Percentiles rank a stretch among this genome's conserved stretches.
Conservation (phyloP, 2,113 vertebrate genomes). For the Tragelaphus scriptus region DNA sequence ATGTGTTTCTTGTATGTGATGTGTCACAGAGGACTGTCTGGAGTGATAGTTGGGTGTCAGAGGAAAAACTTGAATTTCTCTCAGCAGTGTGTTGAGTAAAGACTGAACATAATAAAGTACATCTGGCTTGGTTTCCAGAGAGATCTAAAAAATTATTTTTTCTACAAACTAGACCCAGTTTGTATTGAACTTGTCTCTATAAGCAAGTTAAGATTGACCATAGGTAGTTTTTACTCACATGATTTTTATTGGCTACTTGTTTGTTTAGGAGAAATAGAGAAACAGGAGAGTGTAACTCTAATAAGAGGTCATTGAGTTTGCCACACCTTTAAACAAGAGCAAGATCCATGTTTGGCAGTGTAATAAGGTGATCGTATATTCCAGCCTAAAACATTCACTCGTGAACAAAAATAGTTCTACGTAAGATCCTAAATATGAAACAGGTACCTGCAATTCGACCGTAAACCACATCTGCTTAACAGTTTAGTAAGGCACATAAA, state of each 20-base stretch:
- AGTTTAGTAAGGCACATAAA: background rate
- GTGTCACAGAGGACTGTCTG: background rate
- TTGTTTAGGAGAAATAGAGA: conserved; percentile 14
- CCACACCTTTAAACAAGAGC: background rate
- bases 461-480: background rate
- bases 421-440: background rate
- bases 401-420: background rate
- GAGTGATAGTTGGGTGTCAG: background rate
- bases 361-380: background rate
- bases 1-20: background rate
- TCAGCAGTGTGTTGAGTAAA: conserved; percentile 39
- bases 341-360: background rate
- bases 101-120: conserved; percentile 59
- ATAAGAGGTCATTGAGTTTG: background rate
- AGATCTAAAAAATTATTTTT: conserved; percentile 62
- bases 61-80: conserved; percentile 42
- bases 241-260: background rate
- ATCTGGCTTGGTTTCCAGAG: conserved; percentile 58
- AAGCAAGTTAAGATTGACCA: conserved; percentile 53
- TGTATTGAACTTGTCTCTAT: conserved; percentile 55
- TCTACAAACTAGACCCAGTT: conserved; percentile 27
- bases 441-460: background rate
- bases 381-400: background rate
- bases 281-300: background rate
- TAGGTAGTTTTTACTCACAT: background rate